Base-by-base conservation (phyloP, 2,797 vertebrate genomes). In the Hydrolagus colliei region DNA sequence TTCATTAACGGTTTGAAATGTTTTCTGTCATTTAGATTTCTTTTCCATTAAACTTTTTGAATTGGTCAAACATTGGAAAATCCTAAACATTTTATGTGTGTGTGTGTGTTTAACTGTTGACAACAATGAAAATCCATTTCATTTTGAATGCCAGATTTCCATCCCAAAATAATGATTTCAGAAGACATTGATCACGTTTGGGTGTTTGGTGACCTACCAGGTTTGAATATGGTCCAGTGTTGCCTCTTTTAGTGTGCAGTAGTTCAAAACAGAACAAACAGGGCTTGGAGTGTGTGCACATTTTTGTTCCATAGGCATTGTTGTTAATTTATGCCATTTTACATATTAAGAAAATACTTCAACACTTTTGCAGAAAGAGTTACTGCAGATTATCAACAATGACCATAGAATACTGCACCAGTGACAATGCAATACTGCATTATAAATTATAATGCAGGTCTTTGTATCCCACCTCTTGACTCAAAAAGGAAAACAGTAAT, bases 61-160 rank as follows among this genome's bases (percentile, higher is more conserved):
- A 61, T 77, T 3, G 52, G 12, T 77, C 61, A 16, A 61, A 41
- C 20, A 59, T 77, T 61, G 59, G 59, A 2, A 20, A 76, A 59
- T 59, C 41, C 74, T 59, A 20, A 61, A 59, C 75, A 59, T 77
- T 52, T 52, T 52, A 27, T 27, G 27, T 52, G 6, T 52, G 41
- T 52, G 41, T 52, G 6, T 52, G 41, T 52, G 41, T 52, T 77
- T 11, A 77, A 11, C 41, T 61, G 18, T 20, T 77, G 75, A 77
- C 9, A 20, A 20, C 41, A 76, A 76, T 59, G 74, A 59, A 77
- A 77, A 77, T 77, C 52, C n/a, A 20, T 16, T 77, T 77, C 75
- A 77, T 59, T 77, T 77, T 77, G 52, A n/a, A 77, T 61, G 61
- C 20, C 75, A 77, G 75, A 59, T 61, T 77, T 77, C n/a, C 75